phyloP scores from a whole-genome alignment of 2,113 vertebrate genomes.

The Gobius niger region DNA sequence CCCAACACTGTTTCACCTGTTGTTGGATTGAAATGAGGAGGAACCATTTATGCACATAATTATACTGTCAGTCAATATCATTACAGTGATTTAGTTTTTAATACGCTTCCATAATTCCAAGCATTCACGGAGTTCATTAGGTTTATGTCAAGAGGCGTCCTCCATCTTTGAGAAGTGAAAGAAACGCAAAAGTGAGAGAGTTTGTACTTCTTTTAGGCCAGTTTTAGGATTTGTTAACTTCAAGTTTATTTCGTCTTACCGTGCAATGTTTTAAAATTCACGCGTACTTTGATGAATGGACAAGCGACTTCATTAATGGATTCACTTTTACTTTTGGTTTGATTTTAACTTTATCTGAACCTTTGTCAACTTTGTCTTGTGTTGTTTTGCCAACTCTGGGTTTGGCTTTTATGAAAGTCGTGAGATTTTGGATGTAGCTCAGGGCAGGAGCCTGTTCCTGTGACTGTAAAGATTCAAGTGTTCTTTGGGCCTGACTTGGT shows the following conservation, averaged over 20 bases:
- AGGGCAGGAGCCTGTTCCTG: not conserved
- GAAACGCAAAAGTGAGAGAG: not conserved
- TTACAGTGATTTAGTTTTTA: constrained; percentile 6
- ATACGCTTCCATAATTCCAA: not conserved
- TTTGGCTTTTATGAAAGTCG: not conserved
- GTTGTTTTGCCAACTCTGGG: not conserved
- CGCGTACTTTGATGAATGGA: too few relatives aligned
- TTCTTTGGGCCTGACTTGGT: not conserved
- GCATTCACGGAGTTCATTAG: not conserved
- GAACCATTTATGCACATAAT: not conserved
- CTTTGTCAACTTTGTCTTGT: too few relatives aligned
- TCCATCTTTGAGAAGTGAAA: not conserved
- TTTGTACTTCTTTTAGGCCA: not conserved
- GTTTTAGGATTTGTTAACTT: not conserved
- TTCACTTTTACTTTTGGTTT: too few relatives aligned
- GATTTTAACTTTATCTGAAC: too few relatives aligned
- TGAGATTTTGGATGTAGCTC: not conserved
- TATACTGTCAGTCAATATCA: constrained; percentile 4
- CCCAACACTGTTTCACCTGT: not conserved
- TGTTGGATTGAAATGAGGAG: not conserved
- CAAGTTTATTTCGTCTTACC: not conserved
- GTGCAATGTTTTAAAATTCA: too few relatives aligned
- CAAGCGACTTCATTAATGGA: too few relatives aligned
- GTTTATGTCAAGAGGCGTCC: not conserved
- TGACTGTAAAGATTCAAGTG: not conserved